Conservation (phyloP, 2,113 vertebrate species). For the Calypte anna region DNA sequence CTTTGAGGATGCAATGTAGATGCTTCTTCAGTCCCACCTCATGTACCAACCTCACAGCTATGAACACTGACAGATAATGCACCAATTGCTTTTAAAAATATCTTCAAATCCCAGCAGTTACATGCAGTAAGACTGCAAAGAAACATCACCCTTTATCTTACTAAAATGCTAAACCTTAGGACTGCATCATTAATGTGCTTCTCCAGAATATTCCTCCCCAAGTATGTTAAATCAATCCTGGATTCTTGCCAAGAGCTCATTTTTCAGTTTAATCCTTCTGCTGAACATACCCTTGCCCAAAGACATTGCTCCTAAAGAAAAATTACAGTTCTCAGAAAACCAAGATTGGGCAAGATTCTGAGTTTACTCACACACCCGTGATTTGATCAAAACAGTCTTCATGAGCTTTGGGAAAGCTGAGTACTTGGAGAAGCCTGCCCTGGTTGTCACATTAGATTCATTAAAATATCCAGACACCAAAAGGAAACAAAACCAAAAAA, state of each 20-base stretch:
- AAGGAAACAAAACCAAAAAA: neutral
- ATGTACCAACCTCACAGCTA: neutral
- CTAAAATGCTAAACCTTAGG: neutral
- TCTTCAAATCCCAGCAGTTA: neutral
- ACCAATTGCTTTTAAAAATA: neutral
- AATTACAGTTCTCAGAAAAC: neutral
- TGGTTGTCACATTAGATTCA: neutral
- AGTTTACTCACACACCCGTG: neutral
- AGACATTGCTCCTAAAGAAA: neutral
- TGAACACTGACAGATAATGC: neutral
- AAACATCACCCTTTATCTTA: neutral
- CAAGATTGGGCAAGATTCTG: neutral
- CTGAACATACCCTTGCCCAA: neutral
- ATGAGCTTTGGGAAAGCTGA: neutral
- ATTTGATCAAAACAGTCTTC: neutral
- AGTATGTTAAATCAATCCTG: neutral
- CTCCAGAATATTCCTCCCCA: constrained; percentile 9
- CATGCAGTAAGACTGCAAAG: neutral
- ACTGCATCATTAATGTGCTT: neutral
- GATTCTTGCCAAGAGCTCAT: neutral
- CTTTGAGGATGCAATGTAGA: neutral
- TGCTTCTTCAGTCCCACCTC: neutral
- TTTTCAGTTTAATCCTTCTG: neutral
- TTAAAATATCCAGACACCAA: constrained; percentile 10
- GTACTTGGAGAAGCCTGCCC: neutral